phyloP scores from a whole-genome alignment of 1,140 invertebrate species.

The Vanessa tameamea region DNA sequence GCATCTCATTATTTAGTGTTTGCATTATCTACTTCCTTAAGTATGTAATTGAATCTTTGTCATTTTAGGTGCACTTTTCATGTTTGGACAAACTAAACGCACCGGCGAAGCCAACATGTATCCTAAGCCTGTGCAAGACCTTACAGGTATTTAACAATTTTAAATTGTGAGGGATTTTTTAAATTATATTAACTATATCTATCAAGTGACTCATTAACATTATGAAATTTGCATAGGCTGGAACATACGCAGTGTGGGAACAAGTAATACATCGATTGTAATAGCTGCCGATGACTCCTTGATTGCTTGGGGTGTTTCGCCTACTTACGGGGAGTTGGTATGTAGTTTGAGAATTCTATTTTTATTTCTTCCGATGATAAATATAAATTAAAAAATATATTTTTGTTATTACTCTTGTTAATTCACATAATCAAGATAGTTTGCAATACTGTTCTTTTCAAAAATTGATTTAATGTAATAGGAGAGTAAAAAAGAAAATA shows the following conservation, averaged over 20 bases:
- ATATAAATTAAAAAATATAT: too few relatives aligned
- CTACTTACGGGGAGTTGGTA: conserved; percentile 95
- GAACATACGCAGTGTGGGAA: conserved; percentile 91
- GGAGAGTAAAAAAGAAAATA: too few relatives aligned
- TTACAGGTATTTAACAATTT: conserved; percentile 82
- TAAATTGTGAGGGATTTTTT: not conserved
- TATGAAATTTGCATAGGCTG: conserved; percentile 83
- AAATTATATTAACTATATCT: not conserved
- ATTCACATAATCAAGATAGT: too few relatives aligned
- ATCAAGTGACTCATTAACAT: not conserved
- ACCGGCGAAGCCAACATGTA: conserved; percentile 98
- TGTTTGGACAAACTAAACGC: conserved; percentile 95
- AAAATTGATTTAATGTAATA: too few relatives aligned
- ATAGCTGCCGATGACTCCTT: conserved; percentile 94
- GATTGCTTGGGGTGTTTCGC: conserved; percentile 94
- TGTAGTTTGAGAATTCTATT: not conserved
- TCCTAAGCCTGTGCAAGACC: conserved; percentile 95
- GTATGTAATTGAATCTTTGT: not conserved
- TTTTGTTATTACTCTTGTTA: too few relatives aligned
- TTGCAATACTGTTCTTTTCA: too few relatives aligned
- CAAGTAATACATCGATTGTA: conserved; percentile 90
- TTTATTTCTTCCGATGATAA: too few relatives aligned
- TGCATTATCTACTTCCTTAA: not conserved
- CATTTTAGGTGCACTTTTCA: conserved; percentile 83
- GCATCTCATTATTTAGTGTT: too few relatives aligned